These are phyloP conservation scores for Cantharis nigra DNA, from an alignment of 2,888 invertebrate genomes.

Conservation along the genomic window DNA sequence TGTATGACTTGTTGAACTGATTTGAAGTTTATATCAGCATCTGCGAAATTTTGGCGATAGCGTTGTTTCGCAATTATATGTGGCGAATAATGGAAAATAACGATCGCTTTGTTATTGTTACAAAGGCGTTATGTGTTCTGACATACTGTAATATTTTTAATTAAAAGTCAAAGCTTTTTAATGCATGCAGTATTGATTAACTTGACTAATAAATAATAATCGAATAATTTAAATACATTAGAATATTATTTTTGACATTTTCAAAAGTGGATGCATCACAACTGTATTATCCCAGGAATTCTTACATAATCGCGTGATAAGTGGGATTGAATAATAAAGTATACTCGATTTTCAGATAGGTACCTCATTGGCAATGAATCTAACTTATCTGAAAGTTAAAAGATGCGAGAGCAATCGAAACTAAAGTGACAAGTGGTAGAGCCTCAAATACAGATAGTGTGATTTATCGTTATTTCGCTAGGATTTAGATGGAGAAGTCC, in stretches of 20 bases:
- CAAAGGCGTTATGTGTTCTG: slow-evolving; percentile 8
- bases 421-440: slow-evolving; percentile 49
- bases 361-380: slow-evolving; percentile 43
- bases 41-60: slow-evolving; percentile 16
- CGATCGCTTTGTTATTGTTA: slow-evolving; percentile 10
- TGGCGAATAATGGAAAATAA: slow-evolving; percentile 13
- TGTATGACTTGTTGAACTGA: slow-evolving; percentile 6
- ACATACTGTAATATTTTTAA: slow-evolving; percentile 9
- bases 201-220: background rate
- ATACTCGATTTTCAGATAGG: slow-evolving; percentile 1
- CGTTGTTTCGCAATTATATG: slow-evolving; percentile 16
- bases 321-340: slow-evolving; percentile 7
- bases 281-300: background rate
- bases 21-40: slow-evolving; percentile 14
- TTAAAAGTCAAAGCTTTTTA: background rate
- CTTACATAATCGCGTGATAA: background rate
- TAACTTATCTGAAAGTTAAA: slow-evolving; percentile 50
- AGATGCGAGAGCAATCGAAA: slow-evolving; percentile 51
- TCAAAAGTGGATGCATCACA: background rate
- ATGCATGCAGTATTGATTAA: background rate
- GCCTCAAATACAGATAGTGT: slow-evolving; percentile 49
- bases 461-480: slow-evolving; percentile 53
- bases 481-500: slow-evolving; percentile 49
- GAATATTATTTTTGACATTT: background rate
- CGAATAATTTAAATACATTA: background rate